phyloP scores from a whole-genome alignment of 2,113 vertebrate species.

The Albula glossodonta region DNA sequence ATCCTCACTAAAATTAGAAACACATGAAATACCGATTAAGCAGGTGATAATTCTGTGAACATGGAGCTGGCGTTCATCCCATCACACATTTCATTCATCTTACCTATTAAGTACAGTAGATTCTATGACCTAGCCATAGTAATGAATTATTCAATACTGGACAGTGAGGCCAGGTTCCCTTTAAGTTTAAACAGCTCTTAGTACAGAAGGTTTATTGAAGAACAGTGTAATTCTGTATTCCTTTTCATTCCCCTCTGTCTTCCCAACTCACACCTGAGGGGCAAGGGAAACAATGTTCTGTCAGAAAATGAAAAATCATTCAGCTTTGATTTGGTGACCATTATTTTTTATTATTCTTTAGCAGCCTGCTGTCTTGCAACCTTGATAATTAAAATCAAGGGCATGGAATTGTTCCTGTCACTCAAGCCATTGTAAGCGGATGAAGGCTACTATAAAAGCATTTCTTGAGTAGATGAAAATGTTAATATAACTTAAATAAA shows the following conservation, averaged over 20 bases:
- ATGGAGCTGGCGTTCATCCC: background rate
- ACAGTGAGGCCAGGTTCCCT: background rate
- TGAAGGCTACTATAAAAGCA: background rate
- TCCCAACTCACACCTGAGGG: background rate
- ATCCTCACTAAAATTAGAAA: background rate
- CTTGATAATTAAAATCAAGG: background rate
- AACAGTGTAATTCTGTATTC: constrained; percentile 2
- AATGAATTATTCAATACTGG: background rate
- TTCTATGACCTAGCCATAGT: background rate
- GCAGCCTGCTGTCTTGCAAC: background rate
- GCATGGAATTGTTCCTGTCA: background rate
- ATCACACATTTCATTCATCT: background rate
- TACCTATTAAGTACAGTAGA: background rate
- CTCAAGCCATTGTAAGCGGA: background rate
- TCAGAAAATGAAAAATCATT: background rate
- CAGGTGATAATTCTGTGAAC: background rate
- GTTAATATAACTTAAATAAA: background rate
- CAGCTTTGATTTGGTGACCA: background rate
- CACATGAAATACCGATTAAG: background rate
- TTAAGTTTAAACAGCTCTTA: background rate
- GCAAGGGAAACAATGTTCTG: background rate
- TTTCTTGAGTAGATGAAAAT: background rate
- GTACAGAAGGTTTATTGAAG: background rate
- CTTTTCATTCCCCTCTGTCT: background rate
- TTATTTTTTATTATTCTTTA: background rate